Percentiles rank a stretch among this genome's conserved stretches.
Evolutionary conservation across 1,140 invertebrate genomes (phyloP).

Genomic region (Phortica variegata): DNA sequence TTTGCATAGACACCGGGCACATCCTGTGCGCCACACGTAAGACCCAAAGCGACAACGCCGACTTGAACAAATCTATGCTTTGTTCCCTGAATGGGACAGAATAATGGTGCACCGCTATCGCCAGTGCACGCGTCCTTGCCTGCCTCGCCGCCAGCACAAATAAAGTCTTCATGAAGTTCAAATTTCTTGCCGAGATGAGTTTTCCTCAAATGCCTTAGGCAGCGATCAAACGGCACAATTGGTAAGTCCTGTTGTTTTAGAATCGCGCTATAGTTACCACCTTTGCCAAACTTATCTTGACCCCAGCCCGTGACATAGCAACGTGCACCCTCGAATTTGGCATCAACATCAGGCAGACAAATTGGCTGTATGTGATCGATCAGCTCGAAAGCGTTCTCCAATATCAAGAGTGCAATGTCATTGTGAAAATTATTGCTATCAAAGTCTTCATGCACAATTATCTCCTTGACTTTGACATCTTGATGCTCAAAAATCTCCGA

Average conservation of each 20-base stretch:
- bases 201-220: constrained; percentile 61
- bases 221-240: constrained; percentile 61
- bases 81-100: constrained; percentile 64
- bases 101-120: constrained; percentile 66
- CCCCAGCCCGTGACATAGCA: constrained; percentile 72
- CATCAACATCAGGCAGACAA: constrained; percentile 62
- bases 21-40: constrained; percentile 63
- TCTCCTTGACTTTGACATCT: constrained; percentile 64
- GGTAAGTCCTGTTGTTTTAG: constrained; percentile 68
- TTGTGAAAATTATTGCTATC: constrained; percentile 64
- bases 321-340: constrained; percentile 40
- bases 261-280: constrained; percentile 67
- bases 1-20: constrained; percentile 74
- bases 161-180: constrained; percentile 67
- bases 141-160: constrained; percentile 73
- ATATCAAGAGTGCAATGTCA: constrained; percentile 70
- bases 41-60: constrained; percentile 60
- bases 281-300: constrained; percentile 63
- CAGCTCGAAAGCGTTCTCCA: constrained; percentile 61
- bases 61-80: constrained; percentile 62
- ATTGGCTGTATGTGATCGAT: constrained; percentile 67
- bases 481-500: constrained; percentile 72
- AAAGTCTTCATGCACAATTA: constrained; percentile 61
- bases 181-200: constrained; percentile 67
- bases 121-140: constrained; percentile 70